Conservation (phyloP, 2,113 vertebrate species). For the Naja naja region DNA sequence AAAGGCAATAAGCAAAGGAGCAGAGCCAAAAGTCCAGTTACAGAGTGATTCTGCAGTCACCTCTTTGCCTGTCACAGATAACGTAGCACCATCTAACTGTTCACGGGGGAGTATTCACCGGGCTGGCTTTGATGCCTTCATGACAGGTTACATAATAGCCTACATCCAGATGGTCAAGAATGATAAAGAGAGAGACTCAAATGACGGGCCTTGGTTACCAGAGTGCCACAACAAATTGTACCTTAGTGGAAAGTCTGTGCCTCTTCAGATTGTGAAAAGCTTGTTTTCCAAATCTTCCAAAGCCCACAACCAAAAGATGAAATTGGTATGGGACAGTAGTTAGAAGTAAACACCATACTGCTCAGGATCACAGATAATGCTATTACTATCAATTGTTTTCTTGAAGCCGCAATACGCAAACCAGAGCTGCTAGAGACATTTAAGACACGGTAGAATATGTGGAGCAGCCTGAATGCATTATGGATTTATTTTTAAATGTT, state of each 20-base stretch:
- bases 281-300: constrained; percentile 90
- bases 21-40: constrained; percentile 18
- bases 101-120: constrained; percentile 77
- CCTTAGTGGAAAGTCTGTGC: constrained; percentile 90
- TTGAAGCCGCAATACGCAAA: background rate
- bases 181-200: constrained; percentile 16
- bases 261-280: constrained; percentile 91
- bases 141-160: constrained; percentile 94
- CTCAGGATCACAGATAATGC: background rate
- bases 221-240: constrained; percentile 91
- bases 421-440: background rate
- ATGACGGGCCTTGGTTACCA: constrained; percentile 68
- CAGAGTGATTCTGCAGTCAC: background rate
- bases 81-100: background rate
- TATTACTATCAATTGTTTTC: background rate
- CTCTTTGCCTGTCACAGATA: background rate
- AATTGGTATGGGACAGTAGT: constrained; percentile 75
- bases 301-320: constrained; percentile 90
- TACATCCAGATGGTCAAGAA: constrained; percentile 71
- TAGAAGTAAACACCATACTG: constrained; percentile 18
- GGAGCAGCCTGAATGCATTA: background rate
- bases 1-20: fast-evolving
- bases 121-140: constrained; percentile 96
- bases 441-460: background rate
- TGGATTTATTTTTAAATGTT: constrained; percentile 24